A percentile compares a stretch with the other conserved stretches of the same genome.
These are phyloP conservation scores for Toxostoma redivivum DNA, from an alignment of 2,113 vertebrate species.

Conservation along the genomic window DNA sequence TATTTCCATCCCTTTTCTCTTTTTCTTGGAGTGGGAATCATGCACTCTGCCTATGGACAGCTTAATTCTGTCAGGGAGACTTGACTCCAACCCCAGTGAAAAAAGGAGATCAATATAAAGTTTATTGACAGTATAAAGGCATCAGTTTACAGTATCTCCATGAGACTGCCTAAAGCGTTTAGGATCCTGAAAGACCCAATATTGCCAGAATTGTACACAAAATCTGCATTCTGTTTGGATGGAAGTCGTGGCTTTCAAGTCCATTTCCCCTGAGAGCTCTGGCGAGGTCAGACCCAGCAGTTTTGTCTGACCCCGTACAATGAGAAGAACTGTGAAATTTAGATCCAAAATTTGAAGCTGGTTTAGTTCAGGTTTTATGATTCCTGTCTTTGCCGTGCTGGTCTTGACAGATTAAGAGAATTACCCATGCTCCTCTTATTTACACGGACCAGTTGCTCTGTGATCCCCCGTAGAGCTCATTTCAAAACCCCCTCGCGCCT, in stretches of 20 bases:
- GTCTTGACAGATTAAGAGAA: constrained; percentile 52
- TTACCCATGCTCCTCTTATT: constrained; percentile 48
- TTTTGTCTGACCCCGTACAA: not conserved
- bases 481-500: constrained; percentile 7
- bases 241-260: not conserved
- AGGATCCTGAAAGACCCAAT: not conserved
- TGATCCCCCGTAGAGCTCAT: constrained; percentile 32
- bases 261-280: not conserved
- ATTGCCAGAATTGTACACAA: not conserved
- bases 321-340: constrained; percentile 8
- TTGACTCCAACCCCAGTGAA: not conserved
- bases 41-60: not conserved
- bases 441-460: constrained; percentile 35
- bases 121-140: not conserved
- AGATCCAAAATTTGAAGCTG: not conserved
- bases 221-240: not conserved
- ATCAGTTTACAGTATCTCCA: not conserved
- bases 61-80: not conserved
- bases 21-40: not conserved
- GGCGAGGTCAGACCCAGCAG: not conserved
- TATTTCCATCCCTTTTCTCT: not conserved
- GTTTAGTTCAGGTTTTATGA: constrained; percentile 41
- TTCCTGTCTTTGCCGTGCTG: constrained; percentile 16
- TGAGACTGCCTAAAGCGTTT: not conserved
- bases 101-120: not conserved